Base-by-base conservation (phyloP, 2,888 invertebrate genomes). In the Trimorus sp. region DNA sequence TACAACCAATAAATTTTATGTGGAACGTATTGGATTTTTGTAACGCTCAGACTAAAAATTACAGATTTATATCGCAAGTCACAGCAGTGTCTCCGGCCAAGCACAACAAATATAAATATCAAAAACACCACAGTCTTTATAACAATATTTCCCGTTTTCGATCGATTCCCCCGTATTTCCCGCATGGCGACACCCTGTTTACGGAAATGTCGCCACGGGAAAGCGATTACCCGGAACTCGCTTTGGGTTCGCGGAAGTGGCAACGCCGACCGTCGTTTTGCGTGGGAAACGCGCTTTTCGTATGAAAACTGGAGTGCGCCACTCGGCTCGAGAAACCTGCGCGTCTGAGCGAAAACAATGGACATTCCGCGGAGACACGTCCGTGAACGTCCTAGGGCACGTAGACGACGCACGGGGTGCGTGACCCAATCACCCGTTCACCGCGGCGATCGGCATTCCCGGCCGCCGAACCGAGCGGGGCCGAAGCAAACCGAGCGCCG, bases 391-490 rank as follows among this genome's bases (percentile, higher is more conserved):
- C 89, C 89, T 90, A 90, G 89, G 89, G 85, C 87, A 86, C 86
- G 86, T 87, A 87, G 86, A 88, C 86, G 85, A 88, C 86, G 84
- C 86, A 87, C 87, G 89, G 88, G 90, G 90, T 90, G 89, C 89
- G 89, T 90, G 90, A 90, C 90, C 89, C 87, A 89, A 89, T 90
- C 90, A 89, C 88, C 87, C 89, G 89, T 88, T 89, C 89, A 87
- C 87, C 85, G 86, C 71, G 49, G 49, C 85, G 78, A 85, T 81
- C 85, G 79, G 83, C 81, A 77, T 85, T 84, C 82, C 75, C 81
- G 42, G 63, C 69, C 68, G 76, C 1, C 60, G 82, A 58, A 74
- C 83, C 65, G 82, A 78, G 45, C 53, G 38, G 40, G 49, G 7
- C 66, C 82, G 78, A 79, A 8, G 8, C 14, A 1, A 51, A 5